Evolutionary conservation across 30 jellyfish, hydroid and myxozoan genomes (phyloP), one percentile per base, ranked within the genome.

Genomic region (Hydractinia symbiolongicarpus): DNA sequence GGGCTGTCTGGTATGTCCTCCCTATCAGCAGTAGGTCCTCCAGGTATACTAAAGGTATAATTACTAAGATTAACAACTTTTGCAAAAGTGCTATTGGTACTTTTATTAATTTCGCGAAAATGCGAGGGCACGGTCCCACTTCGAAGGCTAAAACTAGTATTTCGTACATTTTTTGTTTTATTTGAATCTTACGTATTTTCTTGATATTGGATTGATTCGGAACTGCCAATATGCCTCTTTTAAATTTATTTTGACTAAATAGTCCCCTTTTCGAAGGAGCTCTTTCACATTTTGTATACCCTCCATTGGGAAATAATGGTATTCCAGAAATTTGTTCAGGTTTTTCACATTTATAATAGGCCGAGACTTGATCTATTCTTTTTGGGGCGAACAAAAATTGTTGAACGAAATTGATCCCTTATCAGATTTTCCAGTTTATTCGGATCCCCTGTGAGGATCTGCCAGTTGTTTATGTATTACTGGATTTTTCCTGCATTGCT

Each of bases 71-170:
- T 30, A 30, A 30, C 44, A 30, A 30, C 44, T 30, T 30, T 30
- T 2, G 44, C 44, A 2, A 30, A 30, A 30, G 44, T 30, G 44
- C 1, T 30, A 30, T 30, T 30, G 44, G 44, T 30, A 30, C 44
- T 30, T 30, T 30, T 2, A 30, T 30, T 30, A 30, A 30, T 1
- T 30, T 30, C 44, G 1, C 2, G 44, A 67, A 30, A 21, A 67
- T 67, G 14, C 78, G 19, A 11, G 78, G 78, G 20, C 78, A 1
- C 4, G 78, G 78, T 16, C 78, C 78, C 51, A 67, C 78, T 49
- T 49, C 78, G 21, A 67, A 67, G 19, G 78, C 78, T 58, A 58
- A 17, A 11, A 58, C 69, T 11, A 13, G 17, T 3, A 58, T 58
- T 58, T 58, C 69, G 69, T 30, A 67, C n/a, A 67, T 1, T 67